phyloP scores from a whole-genome alignment of 2,113 vertebrate genomes.

The Chrysemys picta region DNA sequence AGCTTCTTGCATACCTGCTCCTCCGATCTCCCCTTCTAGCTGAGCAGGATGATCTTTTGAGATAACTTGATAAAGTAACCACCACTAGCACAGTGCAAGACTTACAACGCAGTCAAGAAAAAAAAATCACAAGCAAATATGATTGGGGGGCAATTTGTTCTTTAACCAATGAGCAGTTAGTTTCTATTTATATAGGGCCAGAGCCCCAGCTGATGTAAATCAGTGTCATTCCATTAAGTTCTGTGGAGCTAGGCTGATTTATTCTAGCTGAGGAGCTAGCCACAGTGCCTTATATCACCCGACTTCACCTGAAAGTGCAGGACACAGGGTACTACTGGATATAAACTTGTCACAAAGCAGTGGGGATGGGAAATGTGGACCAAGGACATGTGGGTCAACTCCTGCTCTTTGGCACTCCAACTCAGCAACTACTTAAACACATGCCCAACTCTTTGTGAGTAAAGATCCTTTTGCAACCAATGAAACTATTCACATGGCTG shows the following conservation, averaged over 20 bases:
- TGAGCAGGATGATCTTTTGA: background rate
- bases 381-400: background rate
- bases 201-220: background rate
- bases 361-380: background rate
- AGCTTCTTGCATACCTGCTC: background rate
- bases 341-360: background rate
- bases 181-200: background rate
- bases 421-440: background rate
- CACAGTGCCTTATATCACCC: accelerated
- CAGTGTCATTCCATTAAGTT: background rate
- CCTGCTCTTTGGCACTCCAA: background rate
- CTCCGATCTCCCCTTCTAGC: background rate
- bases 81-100: background rate
- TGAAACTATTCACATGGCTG: background rate
- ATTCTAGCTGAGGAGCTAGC: background rate
- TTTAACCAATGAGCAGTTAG: background rate
- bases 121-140: background rate
- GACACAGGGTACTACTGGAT: background rate
- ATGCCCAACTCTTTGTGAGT: background rate
- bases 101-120: background rate
- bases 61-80: background rate
- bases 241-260: background rate
- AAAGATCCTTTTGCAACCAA: conserved; percentile 14
- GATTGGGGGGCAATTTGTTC: background rate
- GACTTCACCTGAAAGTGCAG: background rate